phyloP scores from a whole-genome alignment of 2,888 invertebrate genomes.

The Pseudococcus longispinus region DNA sequence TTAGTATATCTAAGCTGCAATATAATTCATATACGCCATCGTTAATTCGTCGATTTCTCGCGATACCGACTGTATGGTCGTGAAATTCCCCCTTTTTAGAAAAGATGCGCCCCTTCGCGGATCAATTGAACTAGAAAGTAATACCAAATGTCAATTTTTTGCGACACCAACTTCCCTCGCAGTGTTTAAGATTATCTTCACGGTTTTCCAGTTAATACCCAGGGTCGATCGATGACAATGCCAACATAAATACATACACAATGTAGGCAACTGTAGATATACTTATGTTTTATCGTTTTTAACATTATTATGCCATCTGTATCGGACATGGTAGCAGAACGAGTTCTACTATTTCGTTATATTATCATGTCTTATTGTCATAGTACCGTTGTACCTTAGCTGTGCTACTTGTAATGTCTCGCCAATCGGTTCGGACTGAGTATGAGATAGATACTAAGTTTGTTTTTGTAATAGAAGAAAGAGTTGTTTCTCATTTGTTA shows the following conservation, averaged over 20 bases:
- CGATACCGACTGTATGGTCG: background rate
- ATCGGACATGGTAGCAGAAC: background rate
- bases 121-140: background rate
- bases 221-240: constrained; percentile 6
- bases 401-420: too few species aligned
- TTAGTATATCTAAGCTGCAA: background rate
- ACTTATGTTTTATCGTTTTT: constrained; percentile 10
- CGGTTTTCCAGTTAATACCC: background rate
- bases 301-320: constrained; percentile 18
- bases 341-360: background rate
- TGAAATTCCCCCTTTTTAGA: background rate
- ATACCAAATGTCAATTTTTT: background rate
- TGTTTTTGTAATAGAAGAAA: background rate
- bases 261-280: background rate
- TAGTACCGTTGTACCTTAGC: background rate
- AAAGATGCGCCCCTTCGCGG: background rate
- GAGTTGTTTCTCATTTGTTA: background rate
- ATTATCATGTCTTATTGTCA: background rate
- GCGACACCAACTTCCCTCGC: background rate
- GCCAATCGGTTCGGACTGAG: background rate
- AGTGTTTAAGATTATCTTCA: background rate
- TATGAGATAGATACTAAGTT: background rate
- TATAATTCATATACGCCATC: background rate
- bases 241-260: background rate
- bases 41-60: background rate